phyloP scores from a whole-genome alignment of 2,797 vertebrate species.

The Acanthiza pusilla region DNA sequence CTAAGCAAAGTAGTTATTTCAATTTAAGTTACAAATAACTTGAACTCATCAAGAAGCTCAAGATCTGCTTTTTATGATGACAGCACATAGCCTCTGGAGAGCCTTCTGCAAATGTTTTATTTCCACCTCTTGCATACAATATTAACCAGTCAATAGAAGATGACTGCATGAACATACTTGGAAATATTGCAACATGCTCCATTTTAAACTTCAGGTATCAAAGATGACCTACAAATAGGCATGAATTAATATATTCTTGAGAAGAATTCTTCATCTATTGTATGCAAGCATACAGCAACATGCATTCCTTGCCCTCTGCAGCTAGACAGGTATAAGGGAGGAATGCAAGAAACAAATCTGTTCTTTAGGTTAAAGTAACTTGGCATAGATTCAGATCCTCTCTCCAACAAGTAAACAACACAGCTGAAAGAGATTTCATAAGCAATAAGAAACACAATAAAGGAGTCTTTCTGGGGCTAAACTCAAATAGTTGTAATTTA shows the following conservation, averaged over 20 bases:
- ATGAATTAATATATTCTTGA: background rate
- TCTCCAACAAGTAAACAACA: background rate
- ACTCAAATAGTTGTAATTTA: background rate
- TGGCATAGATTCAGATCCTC: background rate
- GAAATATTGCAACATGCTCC: background rate
- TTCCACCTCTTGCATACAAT: background rate
- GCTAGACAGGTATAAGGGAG: background rate
- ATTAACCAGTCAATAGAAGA: background rate
- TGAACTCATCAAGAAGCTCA: background rate
- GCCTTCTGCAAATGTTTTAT: background rate
- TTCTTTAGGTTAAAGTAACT: background rate
- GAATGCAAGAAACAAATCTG: background rate
- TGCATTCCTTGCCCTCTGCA: background rate
- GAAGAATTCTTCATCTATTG: background rate
- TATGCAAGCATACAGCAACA: background rate
- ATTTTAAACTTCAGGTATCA: background rate
- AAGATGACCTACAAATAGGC: background rate
- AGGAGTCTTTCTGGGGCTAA: background rate
- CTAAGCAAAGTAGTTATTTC: background rate
- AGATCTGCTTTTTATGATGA: background rate
- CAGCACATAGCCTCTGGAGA: background rate
- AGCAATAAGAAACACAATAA: background rate
- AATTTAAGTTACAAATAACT: background rate
- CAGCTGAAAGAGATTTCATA: background rate
- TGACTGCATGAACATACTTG: background rate